Percentiles rank a stretch among this genome's conserved stretches.
Conservation (phyloP, 2,113 vertebrate species). For the Pachypanchax playfairii region DNA sequence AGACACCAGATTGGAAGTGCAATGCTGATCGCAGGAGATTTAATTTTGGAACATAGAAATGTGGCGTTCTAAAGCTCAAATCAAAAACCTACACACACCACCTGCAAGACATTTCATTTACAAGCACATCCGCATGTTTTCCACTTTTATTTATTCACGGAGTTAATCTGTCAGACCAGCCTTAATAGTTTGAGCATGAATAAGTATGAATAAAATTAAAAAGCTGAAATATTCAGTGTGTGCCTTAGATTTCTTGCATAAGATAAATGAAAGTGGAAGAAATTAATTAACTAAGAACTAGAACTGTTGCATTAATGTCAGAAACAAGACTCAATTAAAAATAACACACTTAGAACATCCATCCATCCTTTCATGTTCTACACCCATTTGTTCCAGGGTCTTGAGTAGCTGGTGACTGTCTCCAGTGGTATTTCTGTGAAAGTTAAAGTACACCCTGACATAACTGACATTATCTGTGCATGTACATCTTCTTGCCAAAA, state of each 20-base stretch:
- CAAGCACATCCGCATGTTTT: slow-evolving; percentile 2
- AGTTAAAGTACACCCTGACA: too few relatives aligned
- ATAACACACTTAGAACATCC: neutral
- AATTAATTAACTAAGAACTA: slow-evolving; percentile 15
- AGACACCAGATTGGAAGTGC: slow-evolving; percentile 24
- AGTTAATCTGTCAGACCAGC: slow-evolving; percentile 39
- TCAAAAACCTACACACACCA: slow-evolving; percentile 20
- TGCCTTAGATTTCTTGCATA: slow-evolving; percentile 4
- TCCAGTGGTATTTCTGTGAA: too few relatives aligned
- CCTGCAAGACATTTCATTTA: slow-evolving; percentile 42
- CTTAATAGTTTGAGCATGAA: slow-evolving; percentile 30
- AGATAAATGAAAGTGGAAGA: slow-evolving; percentile 13
- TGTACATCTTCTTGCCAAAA: too few relatives aligned
- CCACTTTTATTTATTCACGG: slow-evolving; percentile 50
- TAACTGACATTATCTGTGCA: too few relatives aligned
- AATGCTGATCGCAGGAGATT: slow-evolving; percentile 30
- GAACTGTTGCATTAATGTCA: neutral
- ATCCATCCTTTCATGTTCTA: too few relatives aligned
- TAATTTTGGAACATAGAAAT: slow-evolving; percentile 50
- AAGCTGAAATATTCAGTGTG: slow-evolving; percentile 1
- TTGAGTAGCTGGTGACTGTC: too few relatives aligned
- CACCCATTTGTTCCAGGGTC: too few relatives aligned
- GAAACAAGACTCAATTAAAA: slow-evolving; percentile 8
- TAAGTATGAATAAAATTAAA: slow-evolving; percentile 8
- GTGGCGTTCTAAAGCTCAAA: slow-evolving; percentile 6